A percentile compares a stretch with the other conserved stretches of the same genome.
Conservation (phyloP, 2,113 vertebrate genomes). For the Elgaria multicarinata region DNA sequence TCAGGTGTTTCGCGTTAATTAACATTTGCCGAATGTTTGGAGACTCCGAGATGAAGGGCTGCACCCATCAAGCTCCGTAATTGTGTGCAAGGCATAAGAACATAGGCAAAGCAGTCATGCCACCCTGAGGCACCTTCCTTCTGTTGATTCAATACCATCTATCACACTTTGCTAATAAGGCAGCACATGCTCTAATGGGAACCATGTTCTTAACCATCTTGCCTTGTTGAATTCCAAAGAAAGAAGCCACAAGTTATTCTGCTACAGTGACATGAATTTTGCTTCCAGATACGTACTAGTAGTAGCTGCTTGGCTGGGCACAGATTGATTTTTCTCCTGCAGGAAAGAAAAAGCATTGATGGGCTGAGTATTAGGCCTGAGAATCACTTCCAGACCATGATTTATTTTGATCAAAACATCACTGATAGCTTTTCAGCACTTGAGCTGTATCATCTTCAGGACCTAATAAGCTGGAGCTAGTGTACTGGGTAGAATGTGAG, state of each 20-base stretch:
- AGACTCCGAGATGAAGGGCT: neutral
- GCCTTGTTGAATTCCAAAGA: neutral
- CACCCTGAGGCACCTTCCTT: neutral
- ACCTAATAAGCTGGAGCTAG: neutral
- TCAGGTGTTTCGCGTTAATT: neutral
- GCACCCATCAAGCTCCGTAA: neutral
- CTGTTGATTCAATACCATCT: neutral
- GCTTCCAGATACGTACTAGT: neutral
- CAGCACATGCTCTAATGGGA: neutral
- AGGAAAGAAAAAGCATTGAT: conserved; percentile 29
- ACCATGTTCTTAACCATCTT: conserved; percentile 17
- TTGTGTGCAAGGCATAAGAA: neutral
- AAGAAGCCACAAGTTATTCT: conserved; percentile 19
- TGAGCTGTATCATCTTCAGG: neutral
- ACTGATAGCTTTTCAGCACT: neutral
- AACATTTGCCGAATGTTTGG: conserved; percentile 11
- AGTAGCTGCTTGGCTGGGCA: neutral
- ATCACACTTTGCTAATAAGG: neutral
- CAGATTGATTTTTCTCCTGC: conserved; percentile 24
- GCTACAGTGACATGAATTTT: conserved; percentile 16
- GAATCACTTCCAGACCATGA: conserved; percentile 34
- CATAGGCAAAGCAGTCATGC: neutral
- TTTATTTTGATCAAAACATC: conserved; percentile 23
- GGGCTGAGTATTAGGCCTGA: conserved; percentile 35
- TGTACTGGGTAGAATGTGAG: neutral